phyloP scores from a whole-genome alignment of 1,140 invertebrate species.

The Chlorops oryzae region DNA sequence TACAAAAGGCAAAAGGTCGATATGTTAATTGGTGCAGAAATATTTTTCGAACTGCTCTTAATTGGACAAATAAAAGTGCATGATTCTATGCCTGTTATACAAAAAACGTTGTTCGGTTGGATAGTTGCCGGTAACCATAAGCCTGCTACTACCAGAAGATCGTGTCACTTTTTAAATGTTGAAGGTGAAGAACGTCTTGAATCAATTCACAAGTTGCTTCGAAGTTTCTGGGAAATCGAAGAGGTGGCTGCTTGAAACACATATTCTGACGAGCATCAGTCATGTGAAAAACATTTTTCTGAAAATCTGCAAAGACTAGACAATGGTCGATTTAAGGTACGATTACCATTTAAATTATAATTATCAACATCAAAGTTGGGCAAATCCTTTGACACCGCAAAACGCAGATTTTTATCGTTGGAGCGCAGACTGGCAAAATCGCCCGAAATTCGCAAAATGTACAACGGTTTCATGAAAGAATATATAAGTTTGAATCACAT shows the following conservation, averaged over 20 bases:
- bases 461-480: constrained; percentile 34
- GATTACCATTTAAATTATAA: constrained; percentile 27
- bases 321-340: constrained; percentile 23
- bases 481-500: constrained; percentile 38
- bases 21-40: constrained; percentile 27
- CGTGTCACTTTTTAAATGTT: too few species aligned
- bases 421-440: constrained; percentile 19
- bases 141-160: too few species aligned
- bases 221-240: constrained; percentile 29
- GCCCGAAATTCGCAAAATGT: constrained; percentile 16
- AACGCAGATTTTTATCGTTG: constrained; percentile 20
- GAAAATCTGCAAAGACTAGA: too few species aligned
- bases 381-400: constrained; percentile 17
- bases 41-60: constrained; percentile 34
- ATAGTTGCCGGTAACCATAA: constrained; percentile 17
- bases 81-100: constrained; percentile 19
- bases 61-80: constrained; percentile 24
- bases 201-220: too few species aligned
- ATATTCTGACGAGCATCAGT: constrained; percentile 23
- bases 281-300: constrained; percentile 19
- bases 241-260: constrained; percentile 10
- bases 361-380: not conserved
- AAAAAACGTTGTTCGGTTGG: constrained; percentile 39
- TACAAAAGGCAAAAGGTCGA: too few species aligned
- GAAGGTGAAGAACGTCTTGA: too few species aligned